These are phyloP conservation scores for Capitulum mitella DNA, from an alignment of 2,888 invertebrate genomes.

Conservation along the genomic window DNA sequence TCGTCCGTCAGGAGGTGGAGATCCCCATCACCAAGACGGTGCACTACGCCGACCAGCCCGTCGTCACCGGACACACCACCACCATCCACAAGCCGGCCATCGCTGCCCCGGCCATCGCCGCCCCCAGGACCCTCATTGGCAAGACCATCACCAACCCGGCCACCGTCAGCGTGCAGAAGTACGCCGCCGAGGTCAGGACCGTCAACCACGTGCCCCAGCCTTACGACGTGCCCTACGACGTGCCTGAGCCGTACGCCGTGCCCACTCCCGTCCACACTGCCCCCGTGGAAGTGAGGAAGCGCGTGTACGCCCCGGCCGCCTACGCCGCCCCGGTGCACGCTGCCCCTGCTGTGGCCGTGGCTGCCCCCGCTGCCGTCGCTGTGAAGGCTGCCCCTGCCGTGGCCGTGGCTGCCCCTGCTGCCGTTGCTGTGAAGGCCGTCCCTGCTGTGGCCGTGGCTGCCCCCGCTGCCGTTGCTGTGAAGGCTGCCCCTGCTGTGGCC, in stretches of 20 bases:
- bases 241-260: constrained; percentile 12
- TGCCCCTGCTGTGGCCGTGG: background rate
- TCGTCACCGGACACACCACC: constrained; percentile 32
- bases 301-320: background rate
- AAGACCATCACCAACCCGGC: constrained; percentile 31
- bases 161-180: background rate
- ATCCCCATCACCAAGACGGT: constrained; percentile 33
- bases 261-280: background rate
- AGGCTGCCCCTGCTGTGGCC: no score
- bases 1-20: constrained; percentile 31
- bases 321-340: background rate
- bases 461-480: no score
- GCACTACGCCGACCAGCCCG: constrained; percentile 32
- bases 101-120: constrained; percentile 33
- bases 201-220: background rate
- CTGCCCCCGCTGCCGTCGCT: background rate
- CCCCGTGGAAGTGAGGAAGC: background rate
- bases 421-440: background rate
- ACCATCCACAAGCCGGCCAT: constrained; percentile 33
- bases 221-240: background rate
- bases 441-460: no score
- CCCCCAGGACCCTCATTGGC: constrained; percentile 31
- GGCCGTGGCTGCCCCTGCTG: background rate
- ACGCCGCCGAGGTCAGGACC: constrained; percentile 12
- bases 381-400: no score